Evolutionary conservation across 2,888 invertebrate genomes (phyloP), one percentile per base, ranked within the genome.

Genomic region (Corbicula japonica): DNA sequence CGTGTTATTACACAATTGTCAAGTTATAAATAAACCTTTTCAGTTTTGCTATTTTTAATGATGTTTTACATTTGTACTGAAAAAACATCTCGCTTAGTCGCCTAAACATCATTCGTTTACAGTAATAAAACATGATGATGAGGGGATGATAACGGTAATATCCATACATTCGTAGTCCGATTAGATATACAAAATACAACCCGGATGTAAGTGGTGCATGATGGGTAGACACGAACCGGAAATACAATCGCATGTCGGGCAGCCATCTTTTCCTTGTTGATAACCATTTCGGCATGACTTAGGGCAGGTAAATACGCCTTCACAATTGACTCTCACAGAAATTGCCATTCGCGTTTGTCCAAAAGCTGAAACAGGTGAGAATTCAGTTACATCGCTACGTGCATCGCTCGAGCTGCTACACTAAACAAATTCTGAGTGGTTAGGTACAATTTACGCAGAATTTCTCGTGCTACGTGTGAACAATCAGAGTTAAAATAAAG

Each of bases 231-330:
- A 84, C 81, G 81, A 79, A 84, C 84, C 84, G 69, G 71, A 61
- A 26, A 82, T 54, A 41, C 85, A 86, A 54, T 75, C 81, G 66
- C 85, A 86, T 26, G 76, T 80, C 32, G 85, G 83, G 78, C 85
- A 86, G 72, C 85, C 85, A 74, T 80, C 83, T 48, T 62, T 50
- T 60, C 83, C 83, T 50, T 63, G 52, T 26, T 56, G 48, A 62
- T 83, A 86, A 35, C 78, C 86, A 34, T 66, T 12, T 38, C 50
- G 56, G 77, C 84, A 84, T 8, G 46, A 50, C 10, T 34, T 48
- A 2, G 69, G 44, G 48, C 85, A 85, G 1, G 58, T 34, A 56
- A 85, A 85, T 18, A 65, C 72, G 1, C 77, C 81, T 23, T 58
- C 61, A 54, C 85, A 85, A 30, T 79, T 30, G 0, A 81, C 35